phyloP scores from a whole-genome alignment of 2,888 invertebrate species.

The Ormyrus pomaceus region DNA sequence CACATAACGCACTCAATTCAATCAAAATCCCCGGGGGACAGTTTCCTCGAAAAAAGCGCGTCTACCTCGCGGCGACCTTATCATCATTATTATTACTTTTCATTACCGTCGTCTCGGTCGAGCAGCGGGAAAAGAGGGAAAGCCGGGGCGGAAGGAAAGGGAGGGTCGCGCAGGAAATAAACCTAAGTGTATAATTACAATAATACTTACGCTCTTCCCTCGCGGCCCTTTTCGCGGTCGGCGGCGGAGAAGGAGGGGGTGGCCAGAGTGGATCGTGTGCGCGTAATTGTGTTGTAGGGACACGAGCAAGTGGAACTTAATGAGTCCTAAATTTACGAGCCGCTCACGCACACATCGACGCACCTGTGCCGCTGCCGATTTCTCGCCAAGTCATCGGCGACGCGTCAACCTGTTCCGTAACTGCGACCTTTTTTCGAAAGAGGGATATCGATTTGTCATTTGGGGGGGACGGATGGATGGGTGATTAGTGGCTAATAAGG shows the following conservation, averaged over 20 bases:
- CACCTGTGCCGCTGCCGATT: no score
- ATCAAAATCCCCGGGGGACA: not conserved
- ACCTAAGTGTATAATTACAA: conserved; percentile 76
- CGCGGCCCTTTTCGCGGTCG: conserved; percentile 62
- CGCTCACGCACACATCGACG: not conserved
- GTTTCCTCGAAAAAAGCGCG: no score
- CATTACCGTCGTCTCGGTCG: conserved; percentile 66
- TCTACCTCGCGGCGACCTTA: not conserved
- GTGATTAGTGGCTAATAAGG: not conserved
- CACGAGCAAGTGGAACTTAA: conserved; percentile 65
- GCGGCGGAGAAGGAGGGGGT: not conserved
- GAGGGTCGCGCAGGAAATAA: conserved; percentile 70
- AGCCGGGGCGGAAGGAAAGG: conserved; percentile 21
- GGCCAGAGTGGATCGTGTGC: not conserved
- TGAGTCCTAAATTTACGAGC: conserved; percentile 68
- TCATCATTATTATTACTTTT: conserved; percentile 69
- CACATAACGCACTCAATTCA: not conserved
- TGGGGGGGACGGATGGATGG: not conserved
- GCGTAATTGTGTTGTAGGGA: conserved; percentile 13
- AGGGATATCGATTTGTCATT: no score
- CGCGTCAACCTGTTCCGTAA: not conserved
- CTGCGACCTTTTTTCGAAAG: no score
- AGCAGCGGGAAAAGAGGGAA: not conserved
- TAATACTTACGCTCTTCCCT: conserved; percentile 71
- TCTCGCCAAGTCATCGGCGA: no score